phyloP scores from a whole-genome alignment of 2,797 vertebrate genomes.

The Lepidocolaptes lacrymiger region DNA sequence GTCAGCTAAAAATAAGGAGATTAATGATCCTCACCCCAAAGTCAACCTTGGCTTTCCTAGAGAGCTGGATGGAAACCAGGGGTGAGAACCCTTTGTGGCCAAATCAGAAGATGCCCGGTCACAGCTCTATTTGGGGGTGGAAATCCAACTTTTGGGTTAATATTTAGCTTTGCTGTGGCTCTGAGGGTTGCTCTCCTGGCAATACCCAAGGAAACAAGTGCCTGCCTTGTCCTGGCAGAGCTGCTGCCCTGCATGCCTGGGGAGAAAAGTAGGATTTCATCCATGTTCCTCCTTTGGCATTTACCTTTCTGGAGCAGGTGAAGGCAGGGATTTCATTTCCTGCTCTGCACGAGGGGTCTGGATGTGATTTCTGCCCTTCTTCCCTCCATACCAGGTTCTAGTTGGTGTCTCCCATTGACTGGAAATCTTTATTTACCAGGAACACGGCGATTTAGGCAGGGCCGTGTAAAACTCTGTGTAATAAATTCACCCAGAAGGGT shows the following conservation, averaged over 20 bases:
- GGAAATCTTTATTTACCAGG: constrained; percentile 21
- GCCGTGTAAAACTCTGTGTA: neutral
- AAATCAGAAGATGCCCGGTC: neutral
- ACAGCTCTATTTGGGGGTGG: too few relatives aligned
- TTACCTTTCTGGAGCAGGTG: neutral
- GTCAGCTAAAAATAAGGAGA: neutral
- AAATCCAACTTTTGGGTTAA: neutral
- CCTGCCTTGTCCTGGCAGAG: neutral
- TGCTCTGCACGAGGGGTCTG: neutral
- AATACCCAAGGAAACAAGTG: neutral
- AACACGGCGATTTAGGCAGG: neutral
- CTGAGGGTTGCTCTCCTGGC: neutral
- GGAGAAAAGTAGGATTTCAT: neutral
- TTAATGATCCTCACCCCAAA: neutral
- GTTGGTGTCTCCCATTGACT: neutral
- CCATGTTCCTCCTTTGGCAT: neutral
- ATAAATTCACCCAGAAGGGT: neutral
- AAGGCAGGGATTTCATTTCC: neutral
- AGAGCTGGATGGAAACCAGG: neutral
- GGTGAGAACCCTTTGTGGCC: neutral
- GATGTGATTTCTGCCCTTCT: neutral
- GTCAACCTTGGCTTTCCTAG: neutral
- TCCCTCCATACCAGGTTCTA: neutral
- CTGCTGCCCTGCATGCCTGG: neutral
- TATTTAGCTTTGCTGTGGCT: neutral